A percentile compares a stretch with the other conserved stretches of the same genome.
phyloP scores from a whole-genome alignment of 1,140 invertebrate genomes.

The Mesaphorura yosii region DNA sequence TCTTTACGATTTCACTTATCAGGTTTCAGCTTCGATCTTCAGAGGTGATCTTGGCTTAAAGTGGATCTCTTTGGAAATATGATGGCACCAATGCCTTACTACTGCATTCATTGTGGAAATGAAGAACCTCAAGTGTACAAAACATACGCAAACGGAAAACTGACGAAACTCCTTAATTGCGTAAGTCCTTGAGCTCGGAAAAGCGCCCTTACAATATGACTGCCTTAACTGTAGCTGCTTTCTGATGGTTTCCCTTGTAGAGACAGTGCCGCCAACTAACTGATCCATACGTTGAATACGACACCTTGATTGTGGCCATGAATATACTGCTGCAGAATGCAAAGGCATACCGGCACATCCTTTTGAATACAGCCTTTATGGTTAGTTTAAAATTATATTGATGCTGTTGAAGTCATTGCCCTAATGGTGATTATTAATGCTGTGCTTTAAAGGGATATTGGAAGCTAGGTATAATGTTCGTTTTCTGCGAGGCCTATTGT shows the following conservation, averaged over 20 bases:
- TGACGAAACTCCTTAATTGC: constrained; percentile 24
- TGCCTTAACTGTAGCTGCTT: too few species aligned
- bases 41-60: background rate
- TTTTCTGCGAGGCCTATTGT: constrained; percentile 28
- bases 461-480: constrained; percentile 26
- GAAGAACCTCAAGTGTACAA: constrained; percentile 23
- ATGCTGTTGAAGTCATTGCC: background rate
- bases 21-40: too few species aligned
- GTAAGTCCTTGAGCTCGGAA: constrained; percentile 21
- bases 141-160: constrained; percentile 26
- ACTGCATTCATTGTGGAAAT: constrained; percentile 26
- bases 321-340: constrained; percentile 25
- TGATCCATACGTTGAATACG: constrained; percentile 27
- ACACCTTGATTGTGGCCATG: constrained; percentile 21
- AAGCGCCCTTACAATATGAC: too few species aligned
- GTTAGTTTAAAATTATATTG: constrained; percentile 7
- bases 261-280: constrained; percentile 20
- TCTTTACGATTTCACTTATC: too few species aligned
- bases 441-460: constrained; percentile 19
- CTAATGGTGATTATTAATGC: background rate
- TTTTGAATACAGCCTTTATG: constrained; percentile 23
- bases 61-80: background rate
- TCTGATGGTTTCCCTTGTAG: constrained; percentile 6
- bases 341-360: constrained; percentile 20
- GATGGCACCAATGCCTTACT: constrained; percentile 22